Conservation (phyloP, 2,797 vertebrate genomes). For the Coracias cyanogaster region DNA sequence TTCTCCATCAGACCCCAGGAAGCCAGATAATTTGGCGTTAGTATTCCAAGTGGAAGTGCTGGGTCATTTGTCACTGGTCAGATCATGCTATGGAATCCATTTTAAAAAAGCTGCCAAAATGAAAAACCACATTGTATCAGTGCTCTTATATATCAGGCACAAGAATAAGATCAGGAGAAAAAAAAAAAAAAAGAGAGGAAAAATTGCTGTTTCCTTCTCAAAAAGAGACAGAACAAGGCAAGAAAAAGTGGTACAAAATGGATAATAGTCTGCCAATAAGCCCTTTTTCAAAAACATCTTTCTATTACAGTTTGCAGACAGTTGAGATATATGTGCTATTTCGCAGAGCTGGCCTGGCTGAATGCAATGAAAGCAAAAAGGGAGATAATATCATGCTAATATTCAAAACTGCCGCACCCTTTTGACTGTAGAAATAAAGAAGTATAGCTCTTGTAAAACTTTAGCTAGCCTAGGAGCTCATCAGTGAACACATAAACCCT, state of each 20-base stretch:
- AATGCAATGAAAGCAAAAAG: slow-evolving; percentile 9
- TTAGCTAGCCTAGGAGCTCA: neutral
- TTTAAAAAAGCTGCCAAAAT: slow-evolving; percentile 19
- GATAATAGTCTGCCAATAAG: neutral
- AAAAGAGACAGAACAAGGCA: neutral
- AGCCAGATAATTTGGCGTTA: slow-evolving; percentile 27
- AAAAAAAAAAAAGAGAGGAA: neutral
- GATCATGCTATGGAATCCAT: slow-evolving; percentile 52
- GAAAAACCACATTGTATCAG: slow-evolving; percentile 11
- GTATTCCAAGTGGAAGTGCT: slow-evolving; percentile 49
- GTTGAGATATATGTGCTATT: slow-evolving; percentile 7
- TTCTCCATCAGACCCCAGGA: slow-evolving; percentile 52
- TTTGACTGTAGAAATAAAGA: slow-evolving; percentile 24
- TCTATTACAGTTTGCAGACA: neutral
- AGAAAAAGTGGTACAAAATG: slow-evolving; percentile 16
- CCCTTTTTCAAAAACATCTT: slow-evolving; percentile 6
- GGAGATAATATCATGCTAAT: neutral
- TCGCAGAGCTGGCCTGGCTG: slow-evolving; percentile 4
- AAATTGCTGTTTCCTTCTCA: neutral
- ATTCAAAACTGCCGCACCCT: neutral
- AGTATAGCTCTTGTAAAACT: neutral
- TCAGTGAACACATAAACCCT: neutral
- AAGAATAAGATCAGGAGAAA: slow-evolving; percentile 25
- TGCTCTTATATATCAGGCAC: slow-evolving; percentile 2
- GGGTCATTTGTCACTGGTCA: slow-evolving; percentile 51